Evolutionary conservation across 1,140 invertebrate species (phyloP).

Genomic region (Leptopilina clavipes): DNA sequence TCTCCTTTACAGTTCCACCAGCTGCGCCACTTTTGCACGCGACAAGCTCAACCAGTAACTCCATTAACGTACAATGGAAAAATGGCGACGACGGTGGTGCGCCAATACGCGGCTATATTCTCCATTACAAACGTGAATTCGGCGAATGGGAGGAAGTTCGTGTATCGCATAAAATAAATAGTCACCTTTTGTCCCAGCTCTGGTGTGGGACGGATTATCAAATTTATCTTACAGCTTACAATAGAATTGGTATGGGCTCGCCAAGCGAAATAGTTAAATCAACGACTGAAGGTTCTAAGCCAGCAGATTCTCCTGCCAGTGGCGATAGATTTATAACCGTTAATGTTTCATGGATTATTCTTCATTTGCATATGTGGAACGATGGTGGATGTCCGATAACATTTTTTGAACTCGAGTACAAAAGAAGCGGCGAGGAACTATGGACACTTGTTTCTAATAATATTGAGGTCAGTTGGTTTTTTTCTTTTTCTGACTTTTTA

Average conservation of each 20-base stretch:
- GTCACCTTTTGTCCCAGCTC: constrained; percentile 85
- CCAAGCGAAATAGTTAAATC: constrained; percentile 90
- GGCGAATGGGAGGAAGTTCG: constrained; percentile 92
- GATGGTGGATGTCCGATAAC: constrained; percentile 92
- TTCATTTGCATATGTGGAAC: constrained; percentile 91
- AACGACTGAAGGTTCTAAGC: constrained; percentile 88
- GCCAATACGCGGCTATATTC: constrained; percentile 82
- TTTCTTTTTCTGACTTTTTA: neutral
- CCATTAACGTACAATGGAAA: constrained; percentile 77
- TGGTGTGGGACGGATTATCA: constrained; percentile 92
- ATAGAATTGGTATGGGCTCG: constrained; percentile 90
- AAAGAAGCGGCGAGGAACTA: constrained; percentile 74
- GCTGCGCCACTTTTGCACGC: constrained; percentile 75
- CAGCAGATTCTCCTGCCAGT: constrained; percentile 81
- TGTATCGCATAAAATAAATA: constrained; percentile 85
- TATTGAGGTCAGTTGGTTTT: constrained; percentile 71
- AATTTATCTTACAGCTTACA: constrained; percentile 91
- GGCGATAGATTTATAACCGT: constrained; percentile 84
- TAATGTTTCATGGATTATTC: constrained; percentile 91
- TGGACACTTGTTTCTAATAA: constrained; percentile 78
- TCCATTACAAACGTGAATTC: constrained; percentile 91
- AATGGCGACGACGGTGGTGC: constrained; percentile 75
- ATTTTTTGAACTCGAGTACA: constrained; percentile 90
- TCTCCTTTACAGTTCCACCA: constrained; percentile 73
- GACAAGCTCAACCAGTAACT: constrained; percentile 75